These are phyloP conservation scores for Hydrolagus affinis DNA, from an alignment of 2,113 vertebrate species.

Conservation along the genomic window DNA sequence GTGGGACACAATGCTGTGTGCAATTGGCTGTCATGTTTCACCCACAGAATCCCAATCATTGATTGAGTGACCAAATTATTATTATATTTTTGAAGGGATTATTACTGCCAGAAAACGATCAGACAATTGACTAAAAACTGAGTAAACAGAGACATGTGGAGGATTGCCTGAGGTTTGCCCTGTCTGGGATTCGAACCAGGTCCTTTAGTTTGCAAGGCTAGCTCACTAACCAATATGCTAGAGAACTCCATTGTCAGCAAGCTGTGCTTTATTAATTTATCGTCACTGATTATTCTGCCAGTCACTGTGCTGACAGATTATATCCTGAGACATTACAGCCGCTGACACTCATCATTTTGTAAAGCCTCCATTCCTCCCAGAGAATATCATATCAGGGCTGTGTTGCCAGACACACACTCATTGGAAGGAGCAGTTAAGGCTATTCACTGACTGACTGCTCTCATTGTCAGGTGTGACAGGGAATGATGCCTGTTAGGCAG, in stretches of 20 bases:
- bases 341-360: conserved; percentile 13
- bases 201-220: too few relatives aligned
- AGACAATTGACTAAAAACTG: too few relatives aligned
- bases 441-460: neutral
- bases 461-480: conserved; percentile 6
- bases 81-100: too few relatives aligned
- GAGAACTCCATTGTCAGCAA: conserved; percentile 14
- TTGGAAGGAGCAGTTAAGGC: neutral
- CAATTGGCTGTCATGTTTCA: too few relatives aligned
- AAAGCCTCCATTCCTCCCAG: neutral
- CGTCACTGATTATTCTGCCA: neutral
- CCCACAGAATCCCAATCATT: too few relatives aligned
- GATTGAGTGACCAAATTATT: too few relatives aligned
- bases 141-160: too few relatives aligned
- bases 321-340: conserved; percentile 9
- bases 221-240: too few relatives aligned
- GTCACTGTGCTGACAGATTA: neutral
- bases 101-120: too few relatives aligned
- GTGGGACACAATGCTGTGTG: too few relatives aligned
- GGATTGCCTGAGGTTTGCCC: too few relatives aligned
- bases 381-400: neutral
- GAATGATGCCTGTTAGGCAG: neutral
- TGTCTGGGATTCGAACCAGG: too few relatives aligned
- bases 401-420: neutral
- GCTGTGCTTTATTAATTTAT: neutral